Percentiles rank a stretch among this genome's conserved stretches.
These are phyloP conservation scores for Numenius phaeopus DNA, from an alignment of 2,797 vertebrate species.

Conservation along the genomic window DNA sequence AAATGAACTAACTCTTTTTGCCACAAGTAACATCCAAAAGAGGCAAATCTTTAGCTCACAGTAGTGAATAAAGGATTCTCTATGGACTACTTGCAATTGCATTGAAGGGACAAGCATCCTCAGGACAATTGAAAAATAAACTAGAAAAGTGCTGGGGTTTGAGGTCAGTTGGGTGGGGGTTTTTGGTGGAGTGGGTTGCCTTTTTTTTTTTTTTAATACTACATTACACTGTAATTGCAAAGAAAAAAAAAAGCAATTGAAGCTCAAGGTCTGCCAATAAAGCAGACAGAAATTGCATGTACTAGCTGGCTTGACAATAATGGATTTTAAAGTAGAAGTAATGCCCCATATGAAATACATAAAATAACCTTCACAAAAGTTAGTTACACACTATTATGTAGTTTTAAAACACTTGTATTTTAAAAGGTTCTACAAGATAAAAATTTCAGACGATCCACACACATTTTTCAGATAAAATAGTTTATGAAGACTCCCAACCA, in stretches of 20 bases:
- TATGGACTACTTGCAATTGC: not conserved
- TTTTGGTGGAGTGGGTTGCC: not conserved
- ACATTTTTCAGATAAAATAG: not conserved
- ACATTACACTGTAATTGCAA: not conserved
- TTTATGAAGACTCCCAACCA: not conserved
- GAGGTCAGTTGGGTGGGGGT: not conserved
- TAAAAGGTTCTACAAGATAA: not conserved
- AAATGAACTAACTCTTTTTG: not conserved
- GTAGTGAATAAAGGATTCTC: not conserved
- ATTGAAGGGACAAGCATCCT: not conserved
- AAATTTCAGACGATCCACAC: not conserved
- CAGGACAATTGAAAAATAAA: not conserved
- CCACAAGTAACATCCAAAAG: not conserved
- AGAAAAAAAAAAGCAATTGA: not conserved
- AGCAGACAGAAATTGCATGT: not conserved
- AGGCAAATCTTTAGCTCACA: not conserved
- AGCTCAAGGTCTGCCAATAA: not conserved
- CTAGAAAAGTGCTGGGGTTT: not conserved
- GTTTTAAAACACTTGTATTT: not conserved
- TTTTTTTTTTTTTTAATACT: not conserved
- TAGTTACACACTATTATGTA: not conserved
- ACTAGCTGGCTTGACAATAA: not conserved
- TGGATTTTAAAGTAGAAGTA: conserved; percentile 3
- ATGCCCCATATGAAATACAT: not conserved
- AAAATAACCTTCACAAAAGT: not conserved